Evolutionary conservation across 2,888 invertebrate genomes (phyloP), one percentile per base, ranked within the genome.

Genomic region (Hedychridium roseum): DNA sequence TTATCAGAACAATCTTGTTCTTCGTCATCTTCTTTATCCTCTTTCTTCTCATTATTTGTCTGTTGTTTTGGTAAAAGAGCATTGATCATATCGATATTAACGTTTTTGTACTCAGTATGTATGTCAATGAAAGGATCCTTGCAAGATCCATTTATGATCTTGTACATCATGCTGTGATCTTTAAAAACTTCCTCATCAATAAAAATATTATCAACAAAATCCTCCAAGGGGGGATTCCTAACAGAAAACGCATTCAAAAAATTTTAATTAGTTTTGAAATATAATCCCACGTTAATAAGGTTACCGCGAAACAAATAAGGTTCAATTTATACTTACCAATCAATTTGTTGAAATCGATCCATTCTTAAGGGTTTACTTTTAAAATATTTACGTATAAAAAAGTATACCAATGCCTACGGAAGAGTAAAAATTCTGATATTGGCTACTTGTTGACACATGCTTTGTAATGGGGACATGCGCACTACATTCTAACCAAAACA

Each of bases 131-230:
- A 72, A 3, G 77, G 76, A 47, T 78, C 70, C 9, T 1, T 43
- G 16, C 72, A 72, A 4, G 26, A 57, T 3, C 68, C 73, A 15
- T 51, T 49, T 26, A 77, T 31, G 27, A 73, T 54, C 64, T 38
- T 64, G 12, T 70, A 66, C 66, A 70, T 71, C 1, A 57, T 60
- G 42, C 73, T 68, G n/a, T 76, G 73, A 2, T 39, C 51, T 23
- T 63, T 42, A 34, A 76, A 50, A 44, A 74, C 70, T 11, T 66
- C 60, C 3, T 59, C 55, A 3, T 54, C 39, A 1, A 77, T 34
- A 26, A 76, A 78, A n/a, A 52, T 57, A 26, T 64, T 34, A 9
- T 75, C 72, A n/a, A 74, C 27, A 1, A 77, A 47, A 27, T 77
- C 76, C 23, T 74, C 70, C 9, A 75, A 39, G 4, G 60, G 44